A percentile compares a stretch with the other conserved stretches of the same genome.
These are phyloP conservation scores for Brotula barbata DNA, from an alignment of 2,797 vertebrate genomes.

Conservation along the genomic window DNA sequence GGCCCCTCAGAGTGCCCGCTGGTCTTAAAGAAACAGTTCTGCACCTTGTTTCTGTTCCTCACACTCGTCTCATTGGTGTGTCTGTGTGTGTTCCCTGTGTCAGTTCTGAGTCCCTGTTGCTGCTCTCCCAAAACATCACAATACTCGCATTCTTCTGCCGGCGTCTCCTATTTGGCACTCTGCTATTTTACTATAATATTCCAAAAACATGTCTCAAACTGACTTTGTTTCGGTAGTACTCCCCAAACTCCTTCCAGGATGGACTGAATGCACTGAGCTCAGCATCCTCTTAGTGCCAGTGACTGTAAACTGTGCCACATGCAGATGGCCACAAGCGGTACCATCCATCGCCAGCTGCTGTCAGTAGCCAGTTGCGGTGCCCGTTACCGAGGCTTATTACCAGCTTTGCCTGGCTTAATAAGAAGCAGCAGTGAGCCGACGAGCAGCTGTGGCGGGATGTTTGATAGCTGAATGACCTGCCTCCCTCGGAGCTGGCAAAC, in stretches of 20 bases:
- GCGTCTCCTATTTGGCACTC: slow-evolving; percentile 24
- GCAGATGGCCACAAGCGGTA: slow-evolving; percentile 46
- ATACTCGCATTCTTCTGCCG: slow-evolving; percentile 21
- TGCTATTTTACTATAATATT: slow-evolving; percentile 45
- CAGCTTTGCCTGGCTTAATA: slow-evolving; percentile 30
- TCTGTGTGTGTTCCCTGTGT: slow-evolving; percentile 21
- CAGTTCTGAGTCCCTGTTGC: slow-evolving; percentile 18
- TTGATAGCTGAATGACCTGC: slow-evolving; percentile 29
- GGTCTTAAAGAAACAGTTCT: slow-evolving; percentile 43
- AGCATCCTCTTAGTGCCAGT: slow-evolving; percentile 27
- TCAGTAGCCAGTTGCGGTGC: slow-evolving; percentile 12
- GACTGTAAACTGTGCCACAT: slow-evolving; percentile 41
- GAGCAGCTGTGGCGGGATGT: slow-evolving; percentile 45
- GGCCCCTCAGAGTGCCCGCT: slow-evolving; percentile 27
- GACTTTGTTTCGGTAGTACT: slow-evolving; percentile 29
- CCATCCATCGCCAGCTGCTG: slow-evolving; percentile 54
- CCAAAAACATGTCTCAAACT: slow-evolving; percentile 48
- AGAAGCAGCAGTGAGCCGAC: slow-evolving; percentile 38
- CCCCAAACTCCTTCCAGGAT: slow-evolving; percentile 12
- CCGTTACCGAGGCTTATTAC: slow-evolving; percentile 26
- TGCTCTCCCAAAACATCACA: slow-evolving; percentile 34
- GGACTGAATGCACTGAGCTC: slow-evolving; percentile 11
- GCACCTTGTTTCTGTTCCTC: slow-evolving; percentile 25
- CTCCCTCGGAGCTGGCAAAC: slow-evolving; percentile 46
- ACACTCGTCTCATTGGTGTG: slow-evolving; percentile 14